A percentile compares a stretch with the other conserved stretches of the same genome.
phyloP scores from a whole-genome alignment of 2,888 invertebrate species.

The Cheilosia variabilis region DNA sequence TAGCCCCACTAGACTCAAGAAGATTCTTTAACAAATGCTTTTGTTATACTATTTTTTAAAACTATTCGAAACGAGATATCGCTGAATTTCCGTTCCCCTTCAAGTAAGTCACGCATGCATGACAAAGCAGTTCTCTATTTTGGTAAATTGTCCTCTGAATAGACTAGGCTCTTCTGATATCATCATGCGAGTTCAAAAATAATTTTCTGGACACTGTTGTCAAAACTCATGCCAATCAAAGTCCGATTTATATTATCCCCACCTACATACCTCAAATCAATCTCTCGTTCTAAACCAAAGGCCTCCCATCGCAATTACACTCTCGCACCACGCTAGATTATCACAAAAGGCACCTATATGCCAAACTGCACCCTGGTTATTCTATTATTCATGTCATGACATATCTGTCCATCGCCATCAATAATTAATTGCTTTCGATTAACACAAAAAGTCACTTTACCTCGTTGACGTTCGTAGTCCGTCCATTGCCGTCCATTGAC shows the following conservation, averaged over 20 bases:
- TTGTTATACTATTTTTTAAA: no score
- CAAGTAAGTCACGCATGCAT: no score
- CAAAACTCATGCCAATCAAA: no score
- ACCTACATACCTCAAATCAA: background rate
- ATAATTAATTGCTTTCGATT: conserved; percentile 75
- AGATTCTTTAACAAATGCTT: no score
- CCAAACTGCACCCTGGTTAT: conserved; percentile 50
- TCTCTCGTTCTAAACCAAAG: background rate
- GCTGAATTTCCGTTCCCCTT: no score
- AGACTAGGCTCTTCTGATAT: no score
- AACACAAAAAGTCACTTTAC: conserved; percentile 75
- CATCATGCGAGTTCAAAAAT: no score
- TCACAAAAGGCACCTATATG: conserved; percentile 34
- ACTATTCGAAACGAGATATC: no score
- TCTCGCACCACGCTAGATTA: conserved; percentile 42
- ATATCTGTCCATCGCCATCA: conserved; percentile 70
- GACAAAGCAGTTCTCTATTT: no score
- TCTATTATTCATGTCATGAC: conserved; percentile 71
- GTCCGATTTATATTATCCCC: conserved; percentile 3
- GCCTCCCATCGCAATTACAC: conserved; percentile 47
- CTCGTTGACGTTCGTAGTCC: conserved; percentile 55
- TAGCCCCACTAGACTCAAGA: no score
- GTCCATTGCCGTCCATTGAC: conserved; percentile 58
- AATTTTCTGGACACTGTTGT: no score
- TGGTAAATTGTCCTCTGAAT: no score